Evolutionary conservation across 2,113 vertebrate species (phyloP), one percentile per base, ranked within the genome.

Genomic region (Megaleporinus macrocephalus): DNA sequence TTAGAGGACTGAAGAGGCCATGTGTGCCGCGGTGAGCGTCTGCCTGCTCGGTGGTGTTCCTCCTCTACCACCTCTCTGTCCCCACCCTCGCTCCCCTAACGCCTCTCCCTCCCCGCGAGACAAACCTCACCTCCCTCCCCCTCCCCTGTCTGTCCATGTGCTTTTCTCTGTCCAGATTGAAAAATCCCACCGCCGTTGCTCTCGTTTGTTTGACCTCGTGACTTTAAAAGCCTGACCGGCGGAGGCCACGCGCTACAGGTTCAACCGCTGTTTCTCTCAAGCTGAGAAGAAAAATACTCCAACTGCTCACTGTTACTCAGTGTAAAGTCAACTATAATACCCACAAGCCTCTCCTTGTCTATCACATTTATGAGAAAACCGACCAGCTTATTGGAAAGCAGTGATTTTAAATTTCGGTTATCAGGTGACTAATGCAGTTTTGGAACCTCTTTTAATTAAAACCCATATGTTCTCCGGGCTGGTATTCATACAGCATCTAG

Each of bases 111-210:
- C 63, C 33, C 65, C 57, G 22, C n/a, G 57, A 72, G n/a, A 80
- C 41, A 10, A 53, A 63, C 49, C 61, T 36, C 14, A 10, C 22
- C 26, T 82, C 33, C 13, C 44, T 22, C 65, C 47, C 61, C 13
- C 18, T 2, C 27, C 15, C 26, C 36, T 4, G 5, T 49, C 62
- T 22, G 41, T 36, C 9, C 49, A 59, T 76, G 22, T 4, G 20
- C 51, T 59, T 41, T 75, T 49, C 61, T 29, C 44, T 61, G 53
- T 49, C 62, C 26, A 47, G 18, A 51, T 41, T 76, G 69, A 83
- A 83, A 68, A 75, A 75, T 77, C 51, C 81, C 65, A 86, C 36
- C 73, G 47, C 30, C 63, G 1, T 68, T 78, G 53, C 61, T 33
- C 62, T 63, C n/a, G 10, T 73, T 76, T 55, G 44, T 76, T 57